Base-by-base conservation (phyloP, 2,888 invertebrate genomes). In the Drosophila ochracea region DNA sequence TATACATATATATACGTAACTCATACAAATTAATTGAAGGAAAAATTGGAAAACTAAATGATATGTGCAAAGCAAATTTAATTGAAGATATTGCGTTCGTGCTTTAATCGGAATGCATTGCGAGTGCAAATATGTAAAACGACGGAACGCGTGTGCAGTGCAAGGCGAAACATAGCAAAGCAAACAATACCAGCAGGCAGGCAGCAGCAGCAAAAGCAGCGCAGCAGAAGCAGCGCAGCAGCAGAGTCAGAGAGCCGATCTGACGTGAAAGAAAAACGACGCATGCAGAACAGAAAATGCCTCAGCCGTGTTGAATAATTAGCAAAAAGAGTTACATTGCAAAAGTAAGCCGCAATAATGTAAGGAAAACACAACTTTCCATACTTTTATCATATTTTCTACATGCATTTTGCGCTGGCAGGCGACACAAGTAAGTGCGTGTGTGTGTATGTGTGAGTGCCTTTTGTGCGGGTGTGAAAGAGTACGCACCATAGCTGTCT, bases 181-280 rank as follows among this genome's bases (percentile, higher is more conserved):
- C 74, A 73, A 80, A 84, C 74, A 82, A 70, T 68, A 72, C 69
- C 75, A 77, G 61, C 70, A 85, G 76, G 66, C 80, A 68, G 61
- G 54, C 72, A 69, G 31, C 60, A 74, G 50, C 59, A 64, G 50
- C 54, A 77, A 65, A 30, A 33, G 72, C 63, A 60, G 28, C 4
- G 13, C 57, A 71, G 66, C 62, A 77, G 59, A 47, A 69, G 73
- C 50, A 65, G 50, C 58, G 73, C 58, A 65, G 63, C 31, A 57
- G 41, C 41, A 54, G 55, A 49, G 58, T 69, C 71, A 86, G 69
- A 81, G 72, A 28, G 54, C 78, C 73, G 65, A 78, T 60, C 69
- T 69, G 73, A 68, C 71, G 82, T 84, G 75, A 84, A 84, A 76
- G 77, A 81, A 89, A 89, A 84, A 70, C 82, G 74, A 89, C 84